Evolutionary conservation across 2,113 vertebrate species (phyloP), one percentile per base, ranked within the genome.

Genomic region (Halichoeres trimaculatus): DNA sequence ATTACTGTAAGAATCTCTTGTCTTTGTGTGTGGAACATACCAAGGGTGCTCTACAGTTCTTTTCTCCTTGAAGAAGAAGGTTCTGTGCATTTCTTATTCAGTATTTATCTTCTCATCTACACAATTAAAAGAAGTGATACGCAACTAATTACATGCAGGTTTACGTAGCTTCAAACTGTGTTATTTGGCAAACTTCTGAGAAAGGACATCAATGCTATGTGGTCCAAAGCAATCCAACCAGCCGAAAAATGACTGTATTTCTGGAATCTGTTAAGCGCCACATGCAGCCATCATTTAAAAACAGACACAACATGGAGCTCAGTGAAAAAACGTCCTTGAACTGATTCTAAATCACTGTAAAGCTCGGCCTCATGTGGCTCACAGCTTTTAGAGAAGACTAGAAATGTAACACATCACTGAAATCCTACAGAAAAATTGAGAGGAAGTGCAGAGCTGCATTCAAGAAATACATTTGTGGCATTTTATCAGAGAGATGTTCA

Each of bases 261-360:
- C 40, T 41, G 14, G 14, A 41, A 41, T 41, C 12, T 41, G 12
- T 14, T 14, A 14, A 41, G 40, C 40, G 5, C 8, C 36, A 56
- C 36, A 13, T 19, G 26, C 55, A 54, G 47, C 35, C 53, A 10
- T 65, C 34, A 13, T 24, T 84, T 36, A 64, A 64, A 53, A 70
- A 58, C 5, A 47, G 54, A 70, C 40, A 55, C 47, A 10, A 35
- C 55, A n/a, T 19, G 41, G 38, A 52, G 57, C 60, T 17, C 80
- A 48, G 72, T 62, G 30, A 45, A 45, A n/a, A 45, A 17, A 17
- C 43, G 7, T 65, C 8, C 36, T 38, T 16, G 0, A 70, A 80
- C 83, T 78, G 80, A 83, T 81, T 78, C 75, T 58, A 56, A 66
- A 78, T 68, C 66, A 51, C 54, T 50, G 26, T 57, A 63, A 74